These are phyloP conservation scores for Salvator merianae DNA, from an alignment of 2,113 vertebrate species.

Conservation along the genomic window DNA sequence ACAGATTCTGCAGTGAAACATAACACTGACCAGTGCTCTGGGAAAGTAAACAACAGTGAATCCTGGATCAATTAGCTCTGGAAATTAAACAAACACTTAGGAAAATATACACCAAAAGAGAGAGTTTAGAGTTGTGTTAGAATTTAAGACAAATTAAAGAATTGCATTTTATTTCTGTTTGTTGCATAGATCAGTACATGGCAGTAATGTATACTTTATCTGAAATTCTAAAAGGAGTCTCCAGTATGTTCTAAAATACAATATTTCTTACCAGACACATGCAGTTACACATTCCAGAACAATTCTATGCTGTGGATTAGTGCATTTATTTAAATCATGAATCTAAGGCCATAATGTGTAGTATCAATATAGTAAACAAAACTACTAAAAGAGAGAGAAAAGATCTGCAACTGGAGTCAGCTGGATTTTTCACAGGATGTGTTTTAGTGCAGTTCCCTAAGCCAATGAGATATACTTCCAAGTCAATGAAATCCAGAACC, in stretches of 20 bases:
- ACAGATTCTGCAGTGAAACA: background rate
- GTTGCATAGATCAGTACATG: slow-evolving; percentile 12
- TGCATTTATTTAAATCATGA: slow-evolving; percentile 1
- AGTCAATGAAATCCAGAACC: background rate
- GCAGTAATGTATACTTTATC: background rate
- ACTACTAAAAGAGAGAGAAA: background rate
- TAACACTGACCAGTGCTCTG: background rate
- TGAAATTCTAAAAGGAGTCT: background rate
- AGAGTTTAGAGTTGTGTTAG: background rate
- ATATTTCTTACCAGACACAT: background rate
- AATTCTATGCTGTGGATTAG: background rate
- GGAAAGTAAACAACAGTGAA: background rate
- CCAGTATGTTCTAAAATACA: background rate
- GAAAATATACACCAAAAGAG: background rate
- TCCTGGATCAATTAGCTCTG: background rate
- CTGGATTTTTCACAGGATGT: background rate
- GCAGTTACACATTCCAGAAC: background rate
- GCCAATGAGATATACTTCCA: background rate
- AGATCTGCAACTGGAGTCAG: background rate
- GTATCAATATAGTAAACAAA: background rate
- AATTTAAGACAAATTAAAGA: background rate
- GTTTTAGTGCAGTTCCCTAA: background rate
- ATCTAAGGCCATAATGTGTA: slow-evolving; percentile 2
- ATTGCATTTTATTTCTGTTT: slow-evolving; percentile 15
- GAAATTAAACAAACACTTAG: background rate